Evolutionary conservation across 2,888 invertebrate species (phyloP), one percentile per base, ranked within the genome.

Genomic region (Colostygia pectinataria): DNA sequence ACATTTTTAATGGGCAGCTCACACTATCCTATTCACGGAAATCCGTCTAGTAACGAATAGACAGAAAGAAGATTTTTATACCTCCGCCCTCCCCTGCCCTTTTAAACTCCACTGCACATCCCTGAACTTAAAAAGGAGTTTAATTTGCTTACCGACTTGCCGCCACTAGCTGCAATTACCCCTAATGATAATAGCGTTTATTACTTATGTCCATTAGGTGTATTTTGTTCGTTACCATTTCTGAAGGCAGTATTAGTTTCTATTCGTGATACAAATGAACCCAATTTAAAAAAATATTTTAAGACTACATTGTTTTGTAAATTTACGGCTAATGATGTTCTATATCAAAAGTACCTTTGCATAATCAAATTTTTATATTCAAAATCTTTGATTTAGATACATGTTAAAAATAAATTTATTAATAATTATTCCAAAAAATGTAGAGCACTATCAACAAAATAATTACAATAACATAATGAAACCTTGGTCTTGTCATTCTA

Each of bases 181-280:
- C 59, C 74, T 80, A 80, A 80, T 77, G 80, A 80, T 80, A 77
- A 80, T 74, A 75, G 71, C 65, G 68, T 76, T 76, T 80, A 78
- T 79, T 78, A 77, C 75, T 72, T 66, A 69, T 72, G 68, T 71
- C 74, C 74, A 80, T 80, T 77, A 79, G 63, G 51, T 47, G 48
- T 56, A 52, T 33, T n/a, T n/a, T 55, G 47, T 56, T 40, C 48
- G 43, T 34, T 40, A 43, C 33, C 15, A 39, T 23, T 40, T 53
- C 46, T 46, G 40, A 53, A 54, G 52, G 56, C 10, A 3, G 15
- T 44, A 56, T 55, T 48, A 34, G 51, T 59, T 59, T 57, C 45
- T 46, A 43, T 45, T 47, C 54, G 29, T 44, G 43, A 47, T 50
- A 56, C 53, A 51, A 54, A 59, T 52, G 43, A 40, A 48, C 27